These are phyloP conservation scores for Corythornis vintsioides DNA, from an alignment of 2,113 vertebrate species.

Conservation along the genomic window DNA sequence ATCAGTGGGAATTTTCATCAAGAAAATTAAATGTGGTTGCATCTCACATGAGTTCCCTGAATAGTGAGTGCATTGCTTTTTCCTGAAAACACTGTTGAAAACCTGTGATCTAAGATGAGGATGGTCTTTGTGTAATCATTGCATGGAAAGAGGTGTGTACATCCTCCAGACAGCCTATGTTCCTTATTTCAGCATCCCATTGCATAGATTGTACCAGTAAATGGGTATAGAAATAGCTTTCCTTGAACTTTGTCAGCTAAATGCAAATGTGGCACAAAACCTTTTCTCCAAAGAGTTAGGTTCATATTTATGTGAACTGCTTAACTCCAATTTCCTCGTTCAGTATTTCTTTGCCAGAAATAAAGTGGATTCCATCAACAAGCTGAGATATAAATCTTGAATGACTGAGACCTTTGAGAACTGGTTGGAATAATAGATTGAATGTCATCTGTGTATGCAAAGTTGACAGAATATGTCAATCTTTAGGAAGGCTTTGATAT, in stretches of 20 bases:
- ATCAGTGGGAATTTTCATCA: neutral
- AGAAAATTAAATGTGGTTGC: rapidly evolving
- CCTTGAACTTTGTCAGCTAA: conserved; percentile 20
- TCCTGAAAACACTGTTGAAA: neutral
- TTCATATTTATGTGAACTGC: conserved; percentile 8
- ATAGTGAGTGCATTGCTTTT: neutral
- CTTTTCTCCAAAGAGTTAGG: neutral
- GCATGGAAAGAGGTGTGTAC: neutral
- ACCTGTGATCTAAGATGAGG: neutral
- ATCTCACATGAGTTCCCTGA: neutral
- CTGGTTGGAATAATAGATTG: conserved; percentile 28
- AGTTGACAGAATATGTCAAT: conserved; percentile 44
- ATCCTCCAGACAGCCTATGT: neutral
- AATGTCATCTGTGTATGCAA: conserved; percentile 31
- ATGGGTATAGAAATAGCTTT: conserved; percentile 19
- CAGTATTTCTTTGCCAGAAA: conserved; percentile 28
- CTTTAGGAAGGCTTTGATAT: conserved; percentile 19
- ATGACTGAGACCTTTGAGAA: conserved; percentile 41
- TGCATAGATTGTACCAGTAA: neutral
- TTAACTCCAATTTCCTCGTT: conserved; percentile 14
- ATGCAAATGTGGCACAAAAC: conserved; percentile 38
- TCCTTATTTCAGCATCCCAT: neutral
- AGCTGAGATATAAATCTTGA: conserved; percentile 43
- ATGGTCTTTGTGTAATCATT: neutral
- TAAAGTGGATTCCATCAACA: conserved; percentile 24